Evolutionary conservation across 2,888 invertebrate species (phyloP).

Genomic region (Eledone cirrhosa): DNA sequence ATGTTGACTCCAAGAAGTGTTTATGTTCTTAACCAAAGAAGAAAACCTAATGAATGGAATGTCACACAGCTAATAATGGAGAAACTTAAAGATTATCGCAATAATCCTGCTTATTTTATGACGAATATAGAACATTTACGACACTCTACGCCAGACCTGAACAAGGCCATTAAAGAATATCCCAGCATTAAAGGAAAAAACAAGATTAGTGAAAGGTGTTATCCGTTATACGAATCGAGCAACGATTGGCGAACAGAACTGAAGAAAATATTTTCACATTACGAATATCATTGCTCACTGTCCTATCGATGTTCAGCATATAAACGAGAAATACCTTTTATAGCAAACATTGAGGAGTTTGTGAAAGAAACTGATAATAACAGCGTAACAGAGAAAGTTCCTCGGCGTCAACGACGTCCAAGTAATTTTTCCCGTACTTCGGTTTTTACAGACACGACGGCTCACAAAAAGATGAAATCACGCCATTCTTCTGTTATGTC

Average conservation of each 20-base stretch:
- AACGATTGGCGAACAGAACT: neutral
- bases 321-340: neutral
- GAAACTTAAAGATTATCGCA: neutral
- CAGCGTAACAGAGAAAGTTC: neutral
- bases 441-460: neutral
- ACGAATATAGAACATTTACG: neutral
- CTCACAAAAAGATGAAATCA: neutral
- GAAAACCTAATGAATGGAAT: slow-evolving; percentile 27
- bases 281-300: slow-evolving; percentile 8
- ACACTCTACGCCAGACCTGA: neutral
- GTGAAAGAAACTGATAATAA: neutral
- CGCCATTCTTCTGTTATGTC: neutral
- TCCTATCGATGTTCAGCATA: neutral
- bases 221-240: no score
- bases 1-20: neutral
- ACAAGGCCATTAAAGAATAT: neutral
- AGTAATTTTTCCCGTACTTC: slow-evolving; percentile 14
- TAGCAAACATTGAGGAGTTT: no score
- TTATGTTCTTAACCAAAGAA: neutral
- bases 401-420: slow-evolving; percentile 7
- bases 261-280: slow-evolving; percentile 3
- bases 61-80: neutral
- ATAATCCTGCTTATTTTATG: neutral
- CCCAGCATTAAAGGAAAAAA: neutral
- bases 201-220: no score